Base-by-base conservation (phyloP, 2,113 vertebrate genomes). In the Plectropomus leopardus region DNA sequence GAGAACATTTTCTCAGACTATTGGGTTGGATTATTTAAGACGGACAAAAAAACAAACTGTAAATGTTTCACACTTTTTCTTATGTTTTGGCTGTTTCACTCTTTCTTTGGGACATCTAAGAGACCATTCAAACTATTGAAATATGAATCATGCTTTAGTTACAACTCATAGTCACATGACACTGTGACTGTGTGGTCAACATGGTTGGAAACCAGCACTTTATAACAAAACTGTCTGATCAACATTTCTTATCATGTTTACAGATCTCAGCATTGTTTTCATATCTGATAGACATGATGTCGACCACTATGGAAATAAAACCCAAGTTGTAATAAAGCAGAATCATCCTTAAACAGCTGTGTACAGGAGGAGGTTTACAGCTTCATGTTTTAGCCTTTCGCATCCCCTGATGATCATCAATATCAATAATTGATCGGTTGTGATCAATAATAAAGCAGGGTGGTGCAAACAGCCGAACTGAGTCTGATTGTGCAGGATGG, bases 391-490 rank as follows among this genome's bases (percentile, higher is more conserved):
- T 60, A 63, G 48, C 44, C 32, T 63, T 75, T 72, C 54, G 26
- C 28, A 30, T 81, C 58, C 44, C 61, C 63, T 58, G 69, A 73
- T 75, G 77, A 86, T 89, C 66, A 86, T 82, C 65, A 77, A 36
- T 48, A 57, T 91, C 68, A 86, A 88, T 91, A 83, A 89, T 87
- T 73, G 63, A 92, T 78, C 14, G 42, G 69, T 40, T 73, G 5
- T 54, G 60, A 89, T 92, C 85, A 90, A 89, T 94, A 88, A 87
- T 88, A 45, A 78, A 88, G 69, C 48, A 34, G 51, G 40, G 24
- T 34, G 70, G 36, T 67, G 42, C 85, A 86, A 88, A 86, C 55
- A 70, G 70, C 48, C 50, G 9, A 88, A 65, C 66, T 58, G 60
- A 82, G 69, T 82, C 36, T 73, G 70, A 86, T 83, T 75, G 81